phyloP scores from a whole-genome alignment of 1,140 invertebrate genomes.

The Euura lappo region DNA sequence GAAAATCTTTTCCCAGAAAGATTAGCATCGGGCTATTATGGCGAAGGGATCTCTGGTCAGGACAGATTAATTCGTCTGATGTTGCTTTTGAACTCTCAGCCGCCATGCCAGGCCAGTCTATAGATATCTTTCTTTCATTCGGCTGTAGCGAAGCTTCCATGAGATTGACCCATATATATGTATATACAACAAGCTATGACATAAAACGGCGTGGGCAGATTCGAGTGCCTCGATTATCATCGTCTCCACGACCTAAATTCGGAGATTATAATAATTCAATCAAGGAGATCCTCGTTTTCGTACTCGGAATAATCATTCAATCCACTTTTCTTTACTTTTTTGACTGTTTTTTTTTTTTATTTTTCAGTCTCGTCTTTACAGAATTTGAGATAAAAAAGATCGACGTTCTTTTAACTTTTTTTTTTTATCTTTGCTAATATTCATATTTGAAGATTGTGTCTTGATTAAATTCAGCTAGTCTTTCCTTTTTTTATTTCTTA shows the following conservation, averaged over 20 bases:
- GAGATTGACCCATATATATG: too few relatives aligned
- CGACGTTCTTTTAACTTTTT: too few relatives aligned
- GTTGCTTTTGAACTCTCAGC: not conserved
- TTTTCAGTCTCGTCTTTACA: conserved; percentile 2
- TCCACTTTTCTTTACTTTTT: conserved; percentile 8
- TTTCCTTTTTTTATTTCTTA: too few relatives aligned
- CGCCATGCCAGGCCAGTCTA: not conserved
- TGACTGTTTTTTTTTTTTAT: conserved; percentile 15
- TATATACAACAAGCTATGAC: too few relatives aligned
- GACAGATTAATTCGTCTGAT: not conserved
- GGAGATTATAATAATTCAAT: too few relatives aligned
- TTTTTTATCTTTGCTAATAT: too few relatives aligned
- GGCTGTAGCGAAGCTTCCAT: too few relatives aligned
- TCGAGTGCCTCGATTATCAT: not conserved
- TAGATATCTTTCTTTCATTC: too few relatives aligned
- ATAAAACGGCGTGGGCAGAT: not conserved
- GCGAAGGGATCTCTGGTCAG: not conserved
- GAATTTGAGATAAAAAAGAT: not conserved
- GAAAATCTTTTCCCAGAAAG: not conserved
- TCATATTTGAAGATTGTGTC: too few relatives aligned
- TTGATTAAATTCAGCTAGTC: too few relatives aligned
- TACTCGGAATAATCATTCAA: not conserved
- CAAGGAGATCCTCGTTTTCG: not conserved
- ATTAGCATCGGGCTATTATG: not conserved
- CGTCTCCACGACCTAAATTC: too few relatives aligned